Conservation (phyloP, 2,797 vertebrate species). For the Lutjanus argentimaculatus region DNA sequence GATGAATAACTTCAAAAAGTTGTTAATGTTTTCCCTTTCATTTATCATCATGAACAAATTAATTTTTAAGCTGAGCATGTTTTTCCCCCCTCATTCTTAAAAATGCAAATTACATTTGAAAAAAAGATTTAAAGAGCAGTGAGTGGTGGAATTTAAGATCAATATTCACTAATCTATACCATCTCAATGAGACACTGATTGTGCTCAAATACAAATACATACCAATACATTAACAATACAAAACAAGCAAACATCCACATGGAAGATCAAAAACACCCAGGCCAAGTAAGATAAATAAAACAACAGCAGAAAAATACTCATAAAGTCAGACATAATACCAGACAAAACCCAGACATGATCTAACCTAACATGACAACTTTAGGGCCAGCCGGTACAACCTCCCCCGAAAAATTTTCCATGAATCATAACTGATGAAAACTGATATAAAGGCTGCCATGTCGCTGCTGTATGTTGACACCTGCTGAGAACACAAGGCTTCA, state of each 20-base stretch:
- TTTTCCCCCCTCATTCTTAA: background rate
- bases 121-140: background rate
- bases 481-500: background rate
- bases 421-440: slow-evolving; percentile 37
- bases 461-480: background rate
- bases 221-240: no score
- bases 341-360: background rate
- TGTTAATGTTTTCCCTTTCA: background rate
- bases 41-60: background rate
- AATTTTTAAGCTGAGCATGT: background rate
- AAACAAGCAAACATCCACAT: no score
- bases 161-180: no score
- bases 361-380: background rate
- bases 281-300: no score
- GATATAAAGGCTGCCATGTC: background rate
- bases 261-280: no score
- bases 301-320: no score
- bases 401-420: slow-evolving; percentile 30
- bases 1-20: background rate
- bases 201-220: no score
- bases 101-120: no score
- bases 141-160: background rate
- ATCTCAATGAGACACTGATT: no score
- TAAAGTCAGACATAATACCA: no score
- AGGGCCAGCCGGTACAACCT: background rate